Base-by-base conservation (phyloP, 2,797 vertebrate species). In the Anguilla pacifica region DNA sequence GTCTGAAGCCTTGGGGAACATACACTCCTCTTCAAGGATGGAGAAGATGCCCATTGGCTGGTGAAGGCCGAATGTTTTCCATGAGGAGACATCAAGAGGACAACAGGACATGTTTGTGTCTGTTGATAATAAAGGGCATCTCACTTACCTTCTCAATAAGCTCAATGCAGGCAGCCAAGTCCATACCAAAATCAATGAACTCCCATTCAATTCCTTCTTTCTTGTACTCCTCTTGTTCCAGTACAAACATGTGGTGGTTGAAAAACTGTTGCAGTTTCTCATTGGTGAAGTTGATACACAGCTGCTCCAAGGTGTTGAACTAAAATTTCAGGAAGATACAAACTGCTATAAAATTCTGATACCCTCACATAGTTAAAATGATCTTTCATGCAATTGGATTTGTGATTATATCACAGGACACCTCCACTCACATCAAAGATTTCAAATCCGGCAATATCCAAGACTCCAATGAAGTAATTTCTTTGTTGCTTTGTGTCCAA, bases 381-480 rank as follows among this genome's bases (percentile, higher is more conserved):
- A 77, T 19, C 74, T 72, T 72, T 72, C 70, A 77, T 39, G 11
- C 13, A 77, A 39, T 5, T 1, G 72, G 31, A 19, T 43, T 77
- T 77, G 11, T 13, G 31, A 19, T 39, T 11, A 74, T 35, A 11
- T 74, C 70, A 74, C 15, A n/a, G 2, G 70, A 15, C 31, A 13
- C 70, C 70, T 74, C 31, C 31, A 91, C 96, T 94, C 89, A 96
- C 96, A 89, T 97, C 96, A 92, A 97, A 97, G 90, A 98, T 98
- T 90, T 98, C 97, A 70, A 98, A 97, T 39, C 97, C 97, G n/a
- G 97, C 97, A 0, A 98, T 98, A 87, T 98, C 97, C 91, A 98
- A 88, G 25, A 98, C 97, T 70, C 96, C 97, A 17, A 97, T 98
- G 90, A 97, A 97, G 88, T 93, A 96, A 88, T 94, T 96, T 88